A percentile compares a stretch with the other conserved stretches of the same genome.
phyloP scores from a whole-genome alignment of 2,888 invertebrate genomes.

The Euplagia quadripunctaria region DNA sequence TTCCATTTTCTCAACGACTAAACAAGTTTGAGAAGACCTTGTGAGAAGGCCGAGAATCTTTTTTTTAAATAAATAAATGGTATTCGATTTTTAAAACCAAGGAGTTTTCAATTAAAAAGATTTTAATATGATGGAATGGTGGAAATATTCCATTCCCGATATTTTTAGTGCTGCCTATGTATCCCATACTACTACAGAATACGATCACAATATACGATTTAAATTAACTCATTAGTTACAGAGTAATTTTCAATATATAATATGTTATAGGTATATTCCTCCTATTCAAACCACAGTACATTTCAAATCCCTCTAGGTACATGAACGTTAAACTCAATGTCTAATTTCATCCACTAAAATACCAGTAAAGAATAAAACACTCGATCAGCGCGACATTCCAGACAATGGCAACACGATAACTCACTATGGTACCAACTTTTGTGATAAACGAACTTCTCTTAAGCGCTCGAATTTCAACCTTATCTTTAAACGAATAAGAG shows the following conservation, averaged over 20 bases:
- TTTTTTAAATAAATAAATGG: no score
- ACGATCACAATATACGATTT: no score
- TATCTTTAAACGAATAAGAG: conserved; percentile 46
- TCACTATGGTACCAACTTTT: conserved; percentile 62
- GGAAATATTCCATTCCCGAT: no score
- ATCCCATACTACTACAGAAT: no score
- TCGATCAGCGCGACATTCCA: conserved; percentile 65
- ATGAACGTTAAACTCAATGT: conserved; percentile 45
- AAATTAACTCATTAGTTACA: no score
- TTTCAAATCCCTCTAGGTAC: conserved; percentile 25
- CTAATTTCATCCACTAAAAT: conserved; percentile 58
- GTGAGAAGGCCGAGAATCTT: no score
- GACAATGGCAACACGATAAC: conserved; percentile 65
- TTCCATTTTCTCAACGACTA: no score
- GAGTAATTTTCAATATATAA: background rate
- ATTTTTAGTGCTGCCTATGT: no score
- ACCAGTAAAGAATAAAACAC: conserved; percentile 65
- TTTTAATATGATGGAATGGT: no score
- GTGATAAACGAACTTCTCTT: conserved; percentile 48
- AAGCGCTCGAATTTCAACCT: conserved; percentile 46
- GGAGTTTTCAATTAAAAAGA: no score
- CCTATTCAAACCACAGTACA: conserved; percentile 8
- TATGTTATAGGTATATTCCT: background rate
- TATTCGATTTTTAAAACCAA: no score
- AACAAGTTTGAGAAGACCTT: no score